Evolutionary conservation across 2,888 invertebrate genomes (phyloP), one percentile per base, ranked within the genome.

Genomic region (Conistra vaccinii): DNA sequence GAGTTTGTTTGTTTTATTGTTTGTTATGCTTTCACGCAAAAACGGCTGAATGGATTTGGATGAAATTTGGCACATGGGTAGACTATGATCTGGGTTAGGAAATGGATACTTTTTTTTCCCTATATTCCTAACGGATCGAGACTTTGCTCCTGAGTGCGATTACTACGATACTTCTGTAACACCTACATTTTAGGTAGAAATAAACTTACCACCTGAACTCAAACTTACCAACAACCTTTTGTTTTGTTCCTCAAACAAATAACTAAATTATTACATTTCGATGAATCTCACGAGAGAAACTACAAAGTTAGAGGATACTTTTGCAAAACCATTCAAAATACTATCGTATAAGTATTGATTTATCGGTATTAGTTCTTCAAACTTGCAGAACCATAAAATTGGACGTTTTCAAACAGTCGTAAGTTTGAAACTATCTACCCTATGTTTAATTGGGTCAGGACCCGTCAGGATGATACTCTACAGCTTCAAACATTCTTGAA

Each of bases 221-320:
- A 39, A 17, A 42, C 7, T 29, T 57, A 39, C 7, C 12, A 12
- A 45, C 17, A 14, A 35, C 26, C 35, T 29, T 48, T 48, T 48
- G 23, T 29, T 48, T 48, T 48, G 23, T 48, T 23, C 5, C 29
- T 17, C 51, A 76, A 69, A 55, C 14, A 55, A 55, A 69, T 69
- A 61, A 7, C 35, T 2, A 53, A 69, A 69, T 53, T 35, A 78
- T 69, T 69, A 53, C 1, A 48, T 57, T 55, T 39, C 78, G 39
- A 12, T 17, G 14, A 39, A 23, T 68, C 17, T 35, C 78, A 23
- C 14, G 29, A 29, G 55, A 62, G n/a, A 29, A 39, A 48, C 51
- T 12, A n/a, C 23, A 10, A 76, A 75, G 39, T 58, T 58, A 1
- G 32, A 23, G 14, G 20, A 69, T 78, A 61, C 26, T 71, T 51